phyloP scores from a whole-genome alignment of 2,797 vertebrate genomes.

The Peromyscus nudipes region DNA sequence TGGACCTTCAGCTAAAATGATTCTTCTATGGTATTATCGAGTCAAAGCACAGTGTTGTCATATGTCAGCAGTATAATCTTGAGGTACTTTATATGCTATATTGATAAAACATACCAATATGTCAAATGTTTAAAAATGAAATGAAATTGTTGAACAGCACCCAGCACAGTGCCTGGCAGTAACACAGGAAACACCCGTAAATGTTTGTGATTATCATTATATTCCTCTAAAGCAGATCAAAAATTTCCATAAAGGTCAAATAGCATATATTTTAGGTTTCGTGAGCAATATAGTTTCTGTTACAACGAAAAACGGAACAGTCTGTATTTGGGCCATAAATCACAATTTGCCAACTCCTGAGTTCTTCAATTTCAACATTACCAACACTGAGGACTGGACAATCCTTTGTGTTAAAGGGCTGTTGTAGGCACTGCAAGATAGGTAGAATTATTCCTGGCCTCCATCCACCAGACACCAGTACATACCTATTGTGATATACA shows the following conservation, averaged over 20 bases:
- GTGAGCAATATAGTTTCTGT: not conserved
- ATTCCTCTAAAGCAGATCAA: conserved; percentile 17
- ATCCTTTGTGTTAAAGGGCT: not conserved
- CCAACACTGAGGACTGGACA: not conserved
- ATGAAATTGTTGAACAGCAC: conserved; percentile 40
- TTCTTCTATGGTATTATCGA: not conserved
- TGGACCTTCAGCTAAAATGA: conserved; percentile 1
- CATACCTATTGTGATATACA: not conserved
- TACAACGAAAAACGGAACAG: not conserved
- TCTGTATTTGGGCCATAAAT: not conserved
- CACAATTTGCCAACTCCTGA: not conserved
- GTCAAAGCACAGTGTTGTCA: not conserved
- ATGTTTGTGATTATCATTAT: not conserved
- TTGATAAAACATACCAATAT: conserved; percentile 5
- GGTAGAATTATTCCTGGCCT: not conserved
- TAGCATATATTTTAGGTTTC: not conserved
- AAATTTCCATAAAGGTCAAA: not conserved
- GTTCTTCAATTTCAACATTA: not conserved
- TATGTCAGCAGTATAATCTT: not conserved
- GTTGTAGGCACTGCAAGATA: not conserved
- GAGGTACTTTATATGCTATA: not conserved
- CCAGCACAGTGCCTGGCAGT: not conserved
- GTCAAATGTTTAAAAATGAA: conserved; percentile 17
- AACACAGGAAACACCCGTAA: conserved; percentile 27
- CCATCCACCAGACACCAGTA: not conserved